A percentile compares a stretch with the other conserved stretches of the same genome.
These are phyloP conservation scores for Penaeus chinensis DNA, from an alignment of 1,140 invertebrate species.

Conservation along the genomic window DNA sequence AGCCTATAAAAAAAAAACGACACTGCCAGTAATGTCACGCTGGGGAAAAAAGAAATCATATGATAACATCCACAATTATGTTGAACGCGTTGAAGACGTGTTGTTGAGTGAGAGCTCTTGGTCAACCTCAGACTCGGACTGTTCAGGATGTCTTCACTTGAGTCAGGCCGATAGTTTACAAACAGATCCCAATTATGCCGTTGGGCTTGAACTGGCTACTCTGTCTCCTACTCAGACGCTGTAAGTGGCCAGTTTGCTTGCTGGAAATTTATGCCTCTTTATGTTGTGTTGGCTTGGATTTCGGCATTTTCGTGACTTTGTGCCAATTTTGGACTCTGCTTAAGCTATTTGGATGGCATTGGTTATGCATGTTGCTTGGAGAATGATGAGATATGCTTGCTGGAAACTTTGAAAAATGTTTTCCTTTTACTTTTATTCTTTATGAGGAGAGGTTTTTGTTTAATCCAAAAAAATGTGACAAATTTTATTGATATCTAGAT, in stretches of 20 bases:
- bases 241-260: constrained; percentile 33
- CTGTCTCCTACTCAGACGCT: constrained; percentile 37
- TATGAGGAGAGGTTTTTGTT: no score
- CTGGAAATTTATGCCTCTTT: background rate
- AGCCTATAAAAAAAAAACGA: background rate
- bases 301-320: no score
- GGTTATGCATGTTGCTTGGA: no score
- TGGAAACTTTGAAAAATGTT: no score
- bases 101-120: constrained; percentile 63
- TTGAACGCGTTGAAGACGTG: constrained; percentile 62
- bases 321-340: no score
- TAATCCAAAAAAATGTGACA: no score
- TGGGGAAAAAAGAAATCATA: constrained; percentile 56
- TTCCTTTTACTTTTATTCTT: no score
- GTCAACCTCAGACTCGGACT: constrained; percentile 62
- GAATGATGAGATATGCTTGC: no score
- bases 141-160: constrained; percentile 62
- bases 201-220: constrained; percentile 45
- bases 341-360: no score
- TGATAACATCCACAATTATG: constrained; percentile 62
- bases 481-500: no score
- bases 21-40: constrained; percentile 30
- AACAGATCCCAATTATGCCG: constrained; percentile 37
- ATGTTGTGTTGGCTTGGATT: no score
- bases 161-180: constrained; percentile 53